Percentiles rank a stretch among this genome's conserved stretches.
Conservation (phyloP, 1,140 invertebrate genomes). For the Spodoptera litura region DNA sequence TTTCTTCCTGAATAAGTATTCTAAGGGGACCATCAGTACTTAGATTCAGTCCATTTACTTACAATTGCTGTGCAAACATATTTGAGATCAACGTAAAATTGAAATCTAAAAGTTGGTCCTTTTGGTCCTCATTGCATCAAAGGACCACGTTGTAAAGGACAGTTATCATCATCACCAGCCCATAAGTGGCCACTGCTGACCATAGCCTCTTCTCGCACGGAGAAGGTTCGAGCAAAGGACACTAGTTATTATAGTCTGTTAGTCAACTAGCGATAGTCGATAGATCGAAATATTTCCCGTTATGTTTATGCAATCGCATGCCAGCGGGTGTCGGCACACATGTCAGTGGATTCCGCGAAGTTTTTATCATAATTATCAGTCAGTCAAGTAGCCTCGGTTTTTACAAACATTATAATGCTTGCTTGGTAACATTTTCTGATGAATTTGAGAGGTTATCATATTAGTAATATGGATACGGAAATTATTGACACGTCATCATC, state of each 20-base stretch:
- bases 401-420: constrained; percentile 3
- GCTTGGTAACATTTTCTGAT: background rate
- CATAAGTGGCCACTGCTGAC: too few species aligned
- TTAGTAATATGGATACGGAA: background rate
- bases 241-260: background rate
- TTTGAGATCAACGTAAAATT: too few species aligned
- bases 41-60: too few species aligned
- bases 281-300: background rate
- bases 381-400: constrained; percentile 8
- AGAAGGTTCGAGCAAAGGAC: too few species aligned
- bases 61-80: too few species aligned
- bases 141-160: background rate
- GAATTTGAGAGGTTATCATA: background rate
- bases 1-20: too few species aligned
- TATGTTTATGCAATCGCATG: constrained; percentile 20
- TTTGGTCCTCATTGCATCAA: too few species aligned
- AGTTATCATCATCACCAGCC: too few species aligned
- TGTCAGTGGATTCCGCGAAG: constrained; percentile 9
- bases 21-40: too few species aligned
- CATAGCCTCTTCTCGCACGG: too few species aligned
- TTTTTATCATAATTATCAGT: constrained; percentile 32
- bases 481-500: too few species aligned
- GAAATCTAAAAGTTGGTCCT: too few species aligned
- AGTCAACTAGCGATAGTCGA: background rate
- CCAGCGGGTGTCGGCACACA: background rate